Evolutionary conservation across 2,888 invertebrate genomes (phyloP).

Genomic region (Germaria angustata): DNA sequence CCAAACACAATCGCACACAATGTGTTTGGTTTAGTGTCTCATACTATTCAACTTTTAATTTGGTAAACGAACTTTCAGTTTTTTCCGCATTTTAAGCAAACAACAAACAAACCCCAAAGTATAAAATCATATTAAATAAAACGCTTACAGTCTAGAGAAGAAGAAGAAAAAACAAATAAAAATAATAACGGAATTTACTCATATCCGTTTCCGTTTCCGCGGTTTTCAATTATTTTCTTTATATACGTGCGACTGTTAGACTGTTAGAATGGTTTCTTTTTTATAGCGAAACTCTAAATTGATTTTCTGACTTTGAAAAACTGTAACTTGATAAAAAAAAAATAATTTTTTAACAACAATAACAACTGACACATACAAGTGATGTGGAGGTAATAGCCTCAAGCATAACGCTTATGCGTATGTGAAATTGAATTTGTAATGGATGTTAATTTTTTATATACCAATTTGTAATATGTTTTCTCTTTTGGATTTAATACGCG

Average conservation of each 20-base stretch:
- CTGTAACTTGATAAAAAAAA: slow-evolving; percentile 1
- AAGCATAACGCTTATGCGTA: neutral
- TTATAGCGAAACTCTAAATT: slow-evolving; percentile 15
- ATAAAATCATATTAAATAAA: slow-evolving; percentile 47
- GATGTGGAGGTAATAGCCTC: slow-evolving; percentile 17
- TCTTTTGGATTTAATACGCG: neutral
- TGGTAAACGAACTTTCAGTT: neutral
- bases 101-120: neutral
- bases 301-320: slow-evolving; percentile 1
- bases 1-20: neutral
- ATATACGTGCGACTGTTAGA: neutral
- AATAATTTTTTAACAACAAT: neutral
- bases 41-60: neutral
- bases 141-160: neutral
- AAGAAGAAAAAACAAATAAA: slow-evolving; percentile 19
- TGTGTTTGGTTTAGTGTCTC: neutral
- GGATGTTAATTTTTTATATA: slow-evolving; percentile 13
- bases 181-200: slow-evolving; percentile 54
- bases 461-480: neutral
- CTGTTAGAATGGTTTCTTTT: slow-evolving; percentile 7
- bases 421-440: slow-evolving; percentile 28
- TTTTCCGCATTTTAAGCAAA: neutral
- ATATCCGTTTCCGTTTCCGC: slow-evolving; percentile 62
- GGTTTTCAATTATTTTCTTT: slow-evolving; percentile 60
- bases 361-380: neutral